These are phyloP conservation scores for Delia radicum DNA, from an alignment of 1,140 invertebrate genomes.

Conservation along the genomic window DNA sequence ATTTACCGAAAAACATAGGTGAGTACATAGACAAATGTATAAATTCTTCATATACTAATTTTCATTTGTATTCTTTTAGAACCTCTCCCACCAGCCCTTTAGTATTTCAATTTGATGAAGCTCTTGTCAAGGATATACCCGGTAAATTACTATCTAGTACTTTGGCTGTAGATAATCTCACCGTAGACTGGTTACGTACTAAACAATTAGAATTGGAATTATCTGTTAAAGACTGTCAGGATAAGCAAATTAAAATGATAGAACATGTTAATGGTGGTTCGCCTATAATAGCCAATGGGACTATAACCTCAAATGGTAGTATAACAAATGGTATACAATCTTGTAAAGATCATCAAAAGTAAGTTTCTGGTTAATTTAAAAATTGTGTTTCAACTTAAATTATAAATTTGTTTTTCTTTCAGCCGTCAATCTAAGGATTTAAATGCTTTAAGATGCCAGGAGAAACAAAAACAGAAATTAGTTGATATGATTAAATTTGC, in stretches of 20 bases:
- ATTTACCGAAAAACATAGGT: constrained; percentile 82
- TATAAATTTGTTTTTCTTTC: background rate
- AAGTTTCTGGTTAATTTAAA: background rate
- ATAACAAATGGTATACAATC: constrained; percentile 57
- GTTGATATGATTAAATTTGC: constrained; percentile 78
- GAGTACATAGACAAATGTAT: constrained; percentile 38
- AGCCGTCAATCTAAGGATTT: constrained; percentile 58
- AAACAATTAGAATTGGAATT: constrained; percentile 76
- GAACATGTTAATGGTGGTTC: constrained; percentile 56
- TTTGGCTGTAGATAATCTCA: constrained; percentile 87
- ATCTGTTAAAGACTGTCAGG: constrained; percentile 68
- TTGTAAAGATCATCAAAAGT: constrained; percentile 55
- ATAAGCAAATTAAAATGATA: constrained; percentile 61
- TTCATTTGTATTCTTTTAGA: constrained; percentile 59
- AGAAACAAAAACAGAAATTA: constrained; percentile 77
- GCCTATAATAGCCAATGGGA: constrained; percentile 49
- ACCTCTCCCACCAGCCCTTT: constrained; percentile 71
- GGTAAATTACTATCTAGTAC: constrained; percentile 79
- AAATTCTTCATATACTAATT: no score
- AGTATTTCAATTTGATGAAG: constrained; percentile 80
- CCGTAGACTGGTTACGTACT: constrained; percentile 80
- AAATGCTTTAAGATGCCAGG: constrained; percentile 70
- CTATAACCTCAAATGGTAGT: constrained; percentile 49
- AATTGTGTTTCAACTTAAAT: background rate
- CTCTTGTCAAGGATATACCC: constrained; percentile 78